Percentiles rank a stretch among this genome's conserved stretches.
These are phyloP conservation scores for Chondrosia reniformis DNA, from an alignment of 37 sponge, comb jelly and placozoan species.

Conservation along the genomic window DNA sequence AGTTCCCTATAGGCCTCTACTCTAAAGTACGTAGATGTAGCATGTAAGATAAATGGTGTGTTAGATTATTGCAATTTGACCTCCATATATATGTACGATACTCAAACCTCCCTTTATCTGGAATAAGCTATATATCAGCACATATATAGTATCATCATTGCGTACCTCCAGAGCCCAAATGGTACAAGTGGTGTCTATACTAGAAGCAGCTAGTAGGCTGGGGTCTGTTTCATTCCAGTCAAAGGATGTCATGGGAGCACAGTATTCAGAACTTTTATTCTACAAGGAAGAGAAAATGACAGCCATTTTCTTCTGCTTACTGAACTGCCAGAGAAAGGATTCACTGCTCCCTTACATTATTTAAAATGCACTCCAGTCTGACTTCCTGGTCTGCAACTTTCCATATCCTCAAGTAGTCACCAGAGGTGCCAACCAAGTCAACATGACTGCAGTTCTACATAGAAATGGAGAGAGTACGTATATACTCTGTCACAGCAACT, in stretches of 20 bases:
- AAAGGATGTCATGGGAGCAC: slow-evolving; percentile 95
- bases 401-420: slow-evolving; percentile 95
- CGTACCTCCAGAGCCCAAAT: slow-evolving; percentile 92
- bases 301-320: neutral
- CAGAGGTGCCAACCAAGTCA: slow-evolving; percentile 89
- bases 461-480: neutral
- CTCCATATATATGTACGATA: neutral
- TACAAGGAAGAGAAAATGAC: slow-evolving; percentile 6
- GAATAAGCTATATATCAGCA: neutral
- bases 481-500: too few relatives aligned
- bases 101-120: neutral
- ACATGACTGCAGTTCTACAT: slow-evolving; percentile 55
- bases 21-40: too few relatives aligned
- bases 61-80: neutral
- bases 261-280: slow-evolving; percentile 95
- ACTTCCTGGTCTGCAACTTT: slow-evolving; percentile 65
- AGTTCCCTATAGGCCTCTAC: too few relatives aligned
- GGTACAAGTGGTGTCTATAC: slow-evolving; percentile 97
- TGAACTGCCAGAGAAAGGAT: neutral
- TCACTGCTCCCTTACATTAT: slow-evolving; percentile 65
- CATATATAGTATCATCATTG: neutral
- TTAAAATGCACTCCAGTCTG: slow-evolving; percentile 86
- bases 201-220: slow-evolving; percentile 87
- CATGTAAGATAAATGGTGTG: too few relatives aligned
- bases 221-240: slow-evolving; percentile 97